Conservation (phyloP, 2,113 vertebrate species). For the Coptodon bakossiorum region DNA sequence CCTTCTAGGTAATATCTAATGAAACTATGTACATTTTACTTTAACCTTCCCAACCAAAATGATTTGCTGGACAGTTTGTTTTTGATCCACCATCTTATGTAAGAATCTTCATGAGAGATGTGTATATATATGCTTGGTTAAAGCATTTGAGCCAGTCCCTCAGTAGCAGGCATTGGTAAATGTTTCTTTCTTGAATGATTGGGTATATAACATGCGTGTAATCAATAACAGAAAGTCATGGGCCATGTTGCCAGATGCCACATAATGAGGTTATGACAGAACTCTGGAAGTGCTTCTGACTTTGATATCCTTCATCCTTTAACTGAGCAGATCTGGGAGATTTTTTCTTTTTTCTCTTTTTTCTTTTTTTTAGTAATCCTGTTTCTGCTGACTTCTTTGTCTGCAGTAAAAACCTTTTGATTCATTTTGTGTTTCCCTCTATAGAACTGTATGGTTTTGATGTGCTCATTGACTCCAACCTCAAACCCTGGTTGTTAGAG, state of each 20-base stretch:
- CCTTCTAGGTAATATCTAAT: conserved; percentile 26
- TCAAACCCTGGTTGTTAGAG: conserved; percentile 97
- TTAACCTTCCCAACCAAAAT: conserved; percentile 20
- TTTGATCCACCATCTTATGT: conserved; percentile 43
- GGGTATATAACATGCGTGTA: conserved; percentile 55
- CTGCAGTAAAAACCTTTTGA: conserved; percentile 1
- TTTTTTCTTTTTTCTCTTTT: not conserved
- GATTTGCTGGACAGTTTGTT: conserved; percentile 12
- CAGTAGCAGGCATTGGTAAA: conserved; percentile 49
- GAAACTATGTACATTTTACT: conserved; percentile 33
- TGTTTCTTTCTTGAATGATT: conserved; percentile 50
- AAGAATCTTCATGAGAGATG: conserved; percentile 38
- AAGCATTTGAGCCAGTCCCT: conserved; percentile 49
- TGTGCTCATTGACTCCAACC: conserved; percentile 90
- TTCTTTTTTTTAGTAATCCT: not conserved
- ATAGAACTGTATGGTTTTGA: conserved; percentile 97
- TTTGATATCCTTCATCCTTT: conserved; percentile 16
- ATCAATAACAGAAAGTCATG: conserved; percentile 55
- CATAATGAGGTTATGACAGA: conserved; percentile 27
- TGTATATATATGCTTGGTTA: conserved; percentile 39
- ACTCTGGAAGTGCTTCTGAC: conserved; percentile 3
- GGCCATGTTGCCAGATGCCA: conserved; percentile 27
- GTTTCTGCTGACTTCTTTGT: conserved; percentile 2
- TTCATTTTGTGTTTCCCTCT: conserved; percentile 51
- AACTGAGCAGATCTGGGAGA: not conserved